Base-by-base conservation (phyloP, 2,888 invertebrate genomes). In the Dexiosoma caninum region DNA sequence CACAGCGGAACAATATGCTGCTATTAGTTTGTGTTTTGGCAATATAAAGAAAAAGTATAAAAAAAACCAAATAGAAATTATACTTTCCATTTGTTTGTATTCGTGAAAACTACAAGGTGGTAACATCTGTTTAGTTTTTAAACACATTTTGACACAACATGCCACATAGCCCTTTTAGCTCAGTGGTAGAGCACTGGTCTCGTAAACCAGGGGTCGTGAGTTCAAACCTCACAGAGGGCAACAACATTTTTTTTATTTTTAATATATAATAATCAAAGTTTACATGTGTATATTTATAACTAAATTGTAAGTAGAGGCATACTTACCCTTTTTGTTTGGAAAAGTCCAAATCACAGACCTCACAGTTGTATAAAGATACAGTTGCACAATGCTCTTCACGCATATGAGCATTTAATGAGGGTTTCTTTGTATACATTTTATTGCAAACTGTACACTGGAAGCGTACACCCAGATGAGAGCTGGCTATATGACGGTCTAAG, bases 151-250 rank as follows among this genome's bases (percentile, higher is more conserved):
- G 84, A 30, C 84, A 82, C 71, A 62, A 8, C 6, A 59, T 32
- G 78, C 30, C 60, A 44, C 76, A 70, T 62, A 83, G 86, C 86
- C 86, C 86, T 86, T 86, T 86, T 86, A 87, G 87, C 86, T 87
- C 86, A 87, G 87, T 86, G 87, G 87, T 85, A 87, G 87, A 87
- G 87, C 87, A 86, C 86, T 86, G 87, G 86, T 87, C 87, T 87
- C 86, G 86, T 87, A 87, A 87, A 86, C 86, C 87, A 86, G 87
- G 86, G 87, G 87, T 87, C 87, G 86, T 86, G 87, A 87, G 87
- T 86, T 87, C 86, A 86, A 87, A 86, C 86, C 87, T 87, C 86
- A 86, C 86, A 86, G 86, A 86, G 86, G 86, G 87, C 86, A 86
- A 6, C 27, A 70, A 3, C 0, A 0, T 9, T 49, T 35, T 71